phyloP scores from a whole-genome alignment of 2,888 invertebrate species.

The Kryphioiulus occultus region DNA sequence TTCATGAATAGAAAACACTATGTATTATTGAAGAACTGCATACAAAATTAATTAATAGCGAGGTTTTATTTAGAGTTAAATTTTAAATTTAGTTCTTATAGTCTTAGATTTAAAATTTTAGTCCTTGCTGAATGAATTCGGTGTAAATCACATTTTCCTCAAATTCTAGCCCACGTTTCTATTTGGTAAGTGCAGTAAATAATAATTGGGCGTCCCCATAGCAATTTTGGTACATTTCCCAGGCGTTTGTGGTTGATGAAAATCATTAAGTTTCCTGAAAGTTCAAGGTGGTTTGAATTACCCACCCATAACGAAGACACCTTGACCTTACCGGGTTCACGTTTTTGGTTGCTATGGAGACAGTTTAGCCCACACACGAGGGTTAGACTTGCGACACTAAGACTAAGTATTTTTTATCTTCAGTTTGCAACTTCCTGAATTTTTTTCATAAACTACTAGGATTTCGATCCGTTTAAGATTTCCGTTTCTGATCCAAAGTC shows the following conservation, averaged over 20 bases:
- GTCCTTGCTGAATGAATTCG: no score
- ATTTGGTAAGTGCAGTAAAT: no score
- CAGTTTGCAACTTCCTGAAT: not conserved
- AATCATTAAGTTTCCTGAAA: not conserved
- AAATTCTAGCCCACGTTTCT: no score
- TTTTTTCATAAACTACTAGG: not conserved
- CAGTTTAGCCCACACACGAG: not conserved
- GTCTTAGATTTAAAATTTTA: no score
- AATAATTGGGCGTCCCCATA: no score
- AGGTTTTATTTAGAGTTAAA: no score
- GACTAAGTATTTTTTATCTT: not conserved
- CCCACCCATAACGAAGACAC: not conserved
- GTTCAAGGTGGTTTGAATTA: not conserved
- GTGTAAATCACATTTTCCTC: no score
- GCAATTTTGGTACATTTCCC: no score
- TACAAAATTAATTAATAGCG: no score
- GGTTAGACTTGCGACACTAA: not conserved
- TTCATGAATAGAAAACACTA: no score
- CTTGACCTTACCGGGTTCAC: not conserved
- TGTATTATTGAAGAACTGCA: no score
- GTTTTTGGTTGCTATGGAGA: not conserved
- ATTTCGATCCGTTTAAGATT: not conserved
- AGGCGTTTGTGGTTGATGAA: not conserved
- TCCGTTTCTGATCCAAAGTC: constrained; percentile 33
- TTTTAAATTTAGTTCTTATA: no score